Evolutionary conservation across 23 tunicate genomes (phyloP), one percentile per base, ranked within the genome.

Genomic region (Trididemnum miniatum): DNA sequence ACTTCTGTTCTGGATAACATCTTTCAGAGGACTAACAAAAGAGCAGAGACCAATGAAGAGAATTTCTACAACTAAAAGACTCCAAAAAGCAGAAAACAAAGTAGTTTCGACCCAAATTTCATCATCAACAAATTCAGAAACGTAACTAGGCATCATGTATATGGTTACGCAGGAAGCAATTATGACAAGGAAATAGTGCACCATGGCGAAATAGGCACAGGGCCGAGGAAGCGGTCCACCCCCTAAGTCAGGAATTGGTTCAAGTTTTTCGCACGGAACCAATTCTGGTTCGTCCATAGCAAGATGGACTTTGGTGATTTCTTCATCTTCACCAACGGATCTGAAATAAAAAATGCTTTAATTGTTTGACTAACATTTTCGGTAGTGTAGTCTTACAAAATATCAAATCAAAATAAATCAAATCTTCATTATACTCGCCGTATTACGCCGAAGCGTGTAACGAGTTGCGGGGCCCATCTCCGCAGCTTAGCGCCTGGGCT

Each of bases 221-320:
- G 76, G 52, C 2, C 84, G 84, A 1, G 97, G 97, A 36, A 91
- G 71, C 1, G 77, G 72, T 20, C 76, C 87, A 33, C 57, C 37
- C 4, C 75, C 33, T 7, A 35, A 30, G 29, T 60, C 77, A 2
- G 84, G 90, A 18, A 86, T 66, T 2, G 97, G 90, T 18, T 86
- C 90, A 0, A 91, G 90, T 69, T 86, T 91, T 82, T 91, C 97
- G 65, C 97, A 91, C 22, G 97, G 97, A 0, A 91, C 90, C 1
- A 91, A 54, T 26, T 38, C 90, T 35, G 97, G 97, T 0, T 82
- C 87, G 52, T 85, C 89, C 81, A 85, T 85, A 12, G 89, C 90
- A 15, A 73, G 32, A 27, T 73, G 67, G 67, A 62, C 15, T n/a
- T 62, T 26, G 3, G 29, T 20, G n/a, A 12, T 24, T 20, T 62